Evolutionary conservation across 2,113 vertebrate genomes (phyloP).

Genomic region (Cebidichthys violaceus): DNA sequence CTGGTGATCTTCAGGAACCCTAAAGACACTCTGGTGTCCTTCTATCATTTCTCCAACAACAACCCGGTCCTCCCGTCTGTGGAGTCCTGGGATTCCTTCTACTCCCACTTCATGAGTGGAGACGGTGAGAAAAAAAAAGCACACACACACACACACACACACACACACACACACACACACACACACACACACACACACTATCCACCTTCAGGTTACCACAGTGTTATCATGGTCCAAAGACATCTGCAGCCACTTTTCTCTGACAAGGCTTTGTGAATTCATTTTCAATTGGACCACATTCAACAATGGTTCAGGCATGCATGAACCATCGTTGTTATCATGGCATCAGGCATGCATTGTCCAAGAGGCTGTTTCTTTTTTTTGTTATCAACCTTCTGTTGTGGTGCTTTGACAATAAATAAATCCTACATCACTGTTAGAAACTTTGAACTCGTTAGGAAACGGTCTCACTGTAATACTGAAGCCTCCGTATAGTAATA

Average conservation of each 20-base stretch:
- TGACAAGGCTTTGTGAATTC: no score
- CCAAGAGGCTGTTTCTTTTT: no score
- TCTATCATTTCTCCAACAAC: conserved; percentile 86
- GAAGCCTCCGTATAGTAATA: no score
- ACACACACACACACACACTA: neutral
- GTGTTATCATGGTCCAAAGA: neutral
- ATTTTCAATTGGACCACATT: no score
- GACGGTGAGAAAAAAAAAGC: conserved; percentile 76
- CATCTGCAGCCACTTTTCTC: neutral
- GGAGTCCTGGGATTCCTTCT: conserved; percentile 87
- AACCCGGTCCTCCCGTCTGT: conserved; percentile 78
- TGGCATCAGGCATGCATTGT: no score
- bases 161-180: neutral
- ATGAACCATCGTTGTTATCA: no score
- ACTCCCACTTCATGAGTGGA: conserved; percentile 83
- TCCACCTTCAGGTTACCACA: neutral
- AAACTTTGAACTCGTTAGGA: no score
- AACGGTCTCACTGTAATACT: no score
- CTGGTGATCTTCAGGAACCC: conserved; percentile 87
- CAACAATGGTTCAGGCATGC: neutral
- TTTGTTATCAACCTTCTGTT: no score
- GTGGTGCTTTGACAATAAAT: no score
- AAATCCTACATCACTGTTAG: no score
- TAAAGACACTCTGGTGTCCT: conserved; percentile 87
- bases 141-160: neutral